Base-by-base conservation (phyloP, 2,797 vertebrate genomes). In the Amblyraja radiata region DNA sequence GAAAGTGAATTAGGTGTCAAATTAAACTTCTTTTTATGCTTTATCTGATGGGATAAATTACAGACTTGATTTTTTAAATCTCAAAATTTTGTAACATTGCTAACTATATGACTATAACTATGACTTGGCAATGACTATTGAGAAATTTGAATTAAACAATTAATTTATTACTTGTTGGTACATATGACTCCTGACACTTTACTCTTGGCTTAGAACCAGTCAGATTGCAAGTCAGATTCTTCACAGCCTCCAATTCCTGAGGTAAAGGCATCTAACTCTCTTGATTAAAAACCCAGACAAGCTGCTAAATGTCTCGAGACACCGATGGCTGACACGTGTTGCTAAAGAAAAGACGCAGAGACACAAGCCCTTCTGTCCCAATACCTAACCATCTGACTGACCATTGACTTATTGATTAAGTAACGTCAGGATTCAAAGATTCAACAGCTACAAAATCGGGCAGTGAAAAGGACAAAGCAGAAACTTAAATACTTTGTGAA, bases 401-500 rank as follows among this genome's bases (percentile, higher is more conserved):
- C 63, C 84, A 88, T 36, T 36, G 84, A 21, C 36, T 88, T 68
- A 68, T 68, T 88, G 84, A 88, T 68, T 65, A 88, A 65, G 63
- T 88, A 16, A 68, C 36, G 84, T 88, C 36, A 65, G n/a, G n/a
- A 88, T 88, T 68, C n/a, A 68, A 68, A 21, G 16, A 88, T 32
- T 3, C 63, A 88, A 88, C 18, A 36, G n/a, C n/a, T 88, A 36
- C 61, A 68, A 68, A 86, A 86, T 61, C 61, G 65, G 61, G 83
- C 65, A 61, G 61, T 86, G 83, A 86, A 86, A 88, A 88, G 84
- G 32, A 16, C 71, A 46, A 73, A 76, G 28, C 90, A 92, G 21
- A 92, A 92, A 28, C 68, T 28, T 54, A 91, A 74, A 91, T 91
- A 32, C 90, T 73, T 74, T 91, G 36, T 71, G 68, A 74, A 91